These are phyloP conservation scores for Gopherus evgoodei DNA, from an alignment of 2,113 vertebrate species.

Conservation along the genomic window DNA sequence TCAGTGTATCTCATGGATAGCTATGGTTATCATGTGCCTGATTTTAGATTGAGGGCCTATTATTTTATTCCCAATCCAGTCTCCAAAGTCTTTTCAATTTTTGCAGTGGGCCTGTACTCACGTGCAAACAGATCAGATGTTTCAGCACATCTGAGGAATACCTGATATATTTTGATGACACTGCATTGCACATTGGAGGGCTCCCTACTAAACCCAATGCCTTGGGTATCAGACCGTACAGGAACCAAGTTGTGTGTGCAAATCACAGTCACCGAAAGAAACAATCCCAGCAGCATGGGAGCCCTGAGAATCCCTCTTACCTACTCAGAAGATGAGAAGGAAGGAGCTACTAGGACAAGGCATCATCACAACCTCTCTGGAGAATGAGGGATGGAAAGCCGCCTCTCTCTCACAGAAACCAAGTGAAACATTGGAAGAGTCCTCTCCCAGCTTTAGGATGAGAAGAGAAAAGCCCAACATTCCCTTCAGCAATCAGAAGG, in stretches of 20 bases:
- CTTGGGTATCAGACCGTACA: background rate
- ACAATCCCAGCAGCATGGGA: background rate
- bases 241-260: background rate
- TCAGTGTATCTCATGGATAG: background rate
- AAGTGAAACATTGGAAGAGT: background rate
- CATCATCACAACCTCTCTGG: background rate
- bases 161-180: background rate
- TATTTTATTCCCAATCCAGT: background rate
- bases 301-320: background rate
- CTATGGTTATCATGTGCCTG: background rate
- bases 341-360: background rate
- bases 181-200: background rate
- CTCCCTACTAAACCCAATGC: background rate
- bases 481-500: background rate
- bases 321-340: background rate
- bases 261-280: background rate
- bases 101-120: background rate
- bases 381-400: background rate
- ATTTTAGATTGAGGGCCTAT: background rate
- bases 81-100: background rate
- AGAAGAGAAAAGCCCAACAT: background rate
- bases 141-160: background rate
- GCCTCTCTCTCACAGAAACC: background rate
- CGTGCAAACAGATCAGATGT: background rate
- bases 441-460: background rate